Conservation (phyloP, 2,888 invertebrate genomes). For the Synergus gifuensis region DNA sequence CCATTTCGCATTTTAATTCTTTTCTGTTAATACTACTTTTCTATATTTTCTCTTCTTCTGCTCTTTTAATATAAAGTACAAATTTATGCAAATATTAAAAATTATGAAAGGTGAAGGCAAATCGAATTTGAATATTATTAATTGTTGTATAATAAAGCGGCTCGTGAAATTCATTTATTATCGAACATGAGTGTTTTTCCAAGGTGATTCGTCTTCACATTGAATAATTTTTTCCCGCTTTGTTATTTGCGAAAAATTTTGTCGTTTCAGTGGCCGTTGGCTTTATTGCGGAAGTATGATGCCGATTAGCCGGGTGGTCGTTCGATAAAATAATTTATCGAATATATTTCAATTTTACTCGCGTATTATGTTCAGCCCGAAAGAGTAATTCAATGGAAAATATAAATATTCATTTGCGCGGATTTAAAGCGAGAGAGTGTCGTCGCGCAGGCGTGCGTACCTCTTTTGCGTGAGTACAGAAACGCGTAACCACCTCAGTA, state of each 20-base stretch:
- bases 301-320: slow-evolving; percentile 73
- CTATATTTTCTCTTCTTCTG: no score
- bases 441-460: slow-evolving; percentile 52
- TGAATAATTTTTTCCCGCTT: neutral
- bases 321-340: slow-evolving; percentile 77
- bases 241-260: slow-evolving; percentile 6
- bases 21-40: no score
- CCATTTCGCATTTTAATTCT: neutral
- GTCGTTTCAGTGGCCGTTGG: neutral
- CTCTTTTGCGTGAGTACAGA: slow-evolving; percentile 28
- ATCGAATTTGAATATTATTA: no score
- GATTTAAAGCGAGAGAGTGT: slow-evolving; percentile 63
- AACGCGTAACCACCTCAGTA: slow-evolving; percentile 5
- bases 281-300: slow-evolving; percentile 52
- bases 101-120: no score
- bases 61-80: no score
- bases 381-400: slow-evolving; percentile 78
- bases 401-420: slow-evolving; percentile 77
- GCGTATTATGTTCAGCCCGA: slow-evolving; percentile 75
- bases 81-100: no score
- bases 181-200: neutral
- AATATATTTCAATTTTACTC: slow-evolving; percentile 76
- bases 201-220: neutral
- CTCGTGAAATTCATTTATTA: neutral
- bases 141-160: neutral